phyloP scores from a whole-genome alignment of 1,140 invertebrate genomes.

The Drosophila lini region DNA sequence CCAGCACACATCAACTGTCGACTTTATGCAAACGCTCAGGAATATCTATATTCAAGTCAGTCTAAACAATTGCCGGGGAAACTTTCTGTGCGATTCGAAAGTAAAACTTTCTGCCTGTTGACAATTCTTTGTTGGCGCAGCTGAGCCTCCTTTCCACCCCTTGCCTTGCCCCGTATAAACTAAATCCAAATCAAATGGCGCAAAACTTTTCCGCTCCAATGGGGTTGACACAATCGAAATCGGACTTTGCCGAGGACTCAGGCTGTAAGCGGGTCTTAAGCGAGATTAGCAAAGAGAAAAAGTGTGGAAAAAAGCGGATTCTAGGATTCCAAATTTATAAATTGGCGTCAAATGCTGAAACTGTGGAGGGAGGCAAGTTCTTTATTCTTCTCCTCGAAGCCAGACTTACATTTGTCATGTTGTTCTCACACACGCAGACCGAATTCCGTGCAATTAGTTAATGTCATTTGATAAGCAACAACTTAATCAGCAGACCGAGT shows the following conservation, averaged over 20 bases:
- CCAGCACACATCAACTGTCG: slow-evolving; percentile 42
- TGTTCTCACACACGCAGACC: slow-evolving; percentile 27
- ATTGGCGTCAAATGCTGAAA: slow-evolving; percentile 68
- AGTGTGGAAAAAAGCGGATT: slow-evolving; percentile 49
- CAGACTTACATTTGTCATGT: slow-evolving; percentile 62
- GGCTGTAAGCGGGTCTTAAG: slow-evolving; percentile 63
- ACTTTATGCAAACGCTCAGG: slow-evolving; percentile 41
- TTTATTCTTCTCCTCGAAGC: background rate
- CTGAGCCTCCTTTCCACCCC: slow-evolving; percentile 52
- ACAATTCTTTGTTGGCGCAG: slow-evolving; percentile 64
- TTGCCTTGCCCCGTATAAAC: slow-evolving; percentile 2
- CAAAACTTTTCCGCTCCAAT: slow-evolving; percentile 65
- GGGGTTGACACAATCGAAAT: slow-evolving; percentile 56
- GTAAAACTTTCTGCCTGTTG: slow-evolving; percentile 73
- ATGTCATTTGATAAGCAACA: slow-evolving; percentile 70
- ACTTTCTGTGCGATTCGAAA: slow-evolving; percentile 70
- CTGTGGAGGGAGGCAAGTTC: background rate
- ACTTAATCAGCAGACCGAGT: slow-evolving; percentile 62
- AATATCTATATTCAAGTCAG: slow-evolving; percentile 37
- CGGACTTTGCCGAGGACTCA: slow-evolving; percentile 35
- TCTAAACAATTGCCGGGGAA: slow-evolving; percentile 64
- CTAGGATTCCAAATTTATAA: slow-evolving; percentile 76
- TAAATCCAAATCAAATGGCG: slow-evolving; percentile 74
- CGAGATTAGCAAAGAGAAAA: slow-evolving; percentile 61
- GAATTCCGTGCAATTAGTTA: slow-evolving; percentile 70